These are phyloP conservation scores for Saccostrea cuccullata DNA, from an alignment of 1,140 invertebrate genomes.

Conservation along the genomic window DNA sequence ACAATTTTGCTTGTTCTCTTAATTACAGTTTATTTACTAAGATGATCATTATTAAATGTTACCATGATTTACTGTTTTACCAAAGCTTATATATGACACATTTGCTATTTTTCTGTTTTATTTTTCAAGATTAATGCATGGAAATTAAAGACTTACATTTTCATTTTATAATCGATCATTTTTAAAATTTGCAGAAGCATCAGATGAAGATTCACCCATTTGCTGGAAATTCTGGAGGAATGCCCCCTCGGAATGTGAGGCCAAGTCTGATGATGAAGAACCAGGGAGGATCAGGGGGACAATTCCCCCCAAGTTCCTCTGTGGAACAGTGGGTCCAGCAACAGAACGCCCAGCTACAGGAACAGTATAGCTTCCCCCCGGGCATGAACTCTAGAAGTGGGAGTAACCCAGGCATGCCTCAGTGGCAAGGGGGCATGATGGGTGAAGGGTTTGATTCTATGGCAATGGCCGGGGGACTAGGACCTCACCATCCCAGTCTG, in stretches of 20 bases:
- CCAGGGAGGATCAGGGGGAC: conserved; percentile 52
- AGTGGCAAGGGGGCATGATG: conserved; percentile 66
- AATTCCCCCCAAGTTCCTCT: conserved; percentile 54
- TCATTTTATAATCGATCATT: background rate
- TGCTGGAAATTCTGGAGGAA: conserved; percentile 15
- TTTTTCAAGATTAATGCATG: too few species aligned
- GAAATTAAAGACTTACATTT: too few species aligned
- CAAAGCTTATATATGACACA: too few species aligned
- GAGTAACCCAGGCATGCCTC: conserved; percentile 54
- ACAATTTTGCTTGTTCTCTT: too few species aligned
- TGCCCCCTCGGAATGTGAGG: background rate
- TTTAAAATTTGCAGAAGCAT: conserved; percentile 55
- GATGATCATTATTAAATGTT: too few species aligned
- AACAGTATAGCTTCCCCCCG: conserved; percentile 59
- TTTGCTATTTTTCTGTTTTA: too few species aligned
- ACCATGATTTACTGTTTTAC: too few species aligned
- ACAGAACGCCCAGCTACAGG: conserved; percentile 74
- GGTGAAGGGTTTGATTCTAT: conserved; percentile 69
- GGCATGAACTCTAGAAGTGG: conserved; percentile 65
- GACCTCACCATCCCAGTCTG: conserved; percentile 66
- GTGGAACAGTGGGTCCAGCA: conserved; percentile 77
- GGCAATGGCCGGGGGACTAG: conserved; percentile 53
- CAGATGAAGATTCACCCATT: conserved; percentile 54
- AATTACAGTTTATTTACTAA: too few species aligned
- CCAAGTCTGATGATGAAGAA: conserved; percentile 42